Evolutionary conservation across 2,888 invertebrate genomes (phyloP).

Genomic region (Brassicogethes aeneus): DNA sequence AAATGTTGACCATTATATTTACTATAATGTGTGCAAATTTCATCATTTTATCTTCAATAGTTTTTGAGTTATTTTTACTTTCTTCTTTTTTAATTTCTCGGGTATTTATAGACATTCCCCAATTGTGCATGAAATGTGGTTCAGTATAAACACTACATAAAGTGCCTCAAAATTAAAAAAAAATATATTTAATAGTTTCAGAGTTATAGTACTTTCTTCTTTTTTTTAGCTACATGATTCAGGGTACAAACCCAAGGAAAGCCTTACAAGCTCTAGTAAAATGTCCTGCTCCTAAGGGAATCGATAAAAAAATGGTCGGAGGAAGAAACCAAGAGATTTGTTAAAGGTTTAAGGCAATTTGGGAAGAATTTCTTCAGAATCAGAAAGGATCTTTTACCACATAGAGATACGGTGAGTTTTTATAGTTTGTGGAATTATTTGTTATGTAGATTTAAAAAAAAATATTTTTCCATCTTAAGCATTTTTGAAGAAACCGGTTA

Average conservation of each 20-base stretch:
- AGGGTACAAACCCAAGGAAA: slow-evolving; percentile 91
- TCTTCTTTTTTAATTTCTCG: too few relatives aligned
- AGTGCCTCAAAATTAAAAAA: too few relatives aligned
- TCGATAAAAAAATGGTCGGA: slow-evolving; percentile 98
- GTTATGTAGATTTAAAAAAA: too few relatives aligned
- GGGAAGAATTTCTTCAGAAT: slow-evolving; percentile 99
- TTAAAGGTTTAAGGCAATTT: slow-evolving; percentile 95
- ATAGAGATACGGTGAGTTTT: slow-evolving; percentile 80
- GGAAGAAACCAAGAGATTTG: slow-evolving; percentile 96
- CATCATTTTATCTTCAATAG: background rate
- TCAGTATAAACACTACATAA: slow-evolving; percentile 16
- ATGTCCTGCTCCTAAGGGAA: slow-evolving; percentile 93
- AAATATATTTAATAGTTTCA: too few relatives aligned
- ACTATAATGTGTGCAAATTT: background rate
- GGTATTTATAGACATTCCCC: too few relatives aligned
- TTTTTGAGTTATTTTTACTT: too few relatives aligned
- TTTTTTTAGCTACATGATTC: slow-evolving; percentile 75
- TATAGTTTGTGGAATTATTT: too few relatives aligned
- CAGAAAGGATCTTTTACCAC: slow-evolving; percentile 89
- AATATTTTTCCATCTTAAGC: too few relatives aligned
- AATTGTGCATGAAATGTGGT: too few relatives aligned
- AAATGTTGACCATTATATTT: too few relatives aligned
- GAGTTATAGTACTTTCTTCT: too few relatives aligned
- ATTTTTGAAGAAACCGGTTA: too few relatives aligned
- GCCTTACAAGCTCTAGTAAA: slow-evolving; percentile 94